phyloP scores from a whole-genome alignment of 2,888 invertebrate species.

The Dastarcus helophoroides region DNA sequence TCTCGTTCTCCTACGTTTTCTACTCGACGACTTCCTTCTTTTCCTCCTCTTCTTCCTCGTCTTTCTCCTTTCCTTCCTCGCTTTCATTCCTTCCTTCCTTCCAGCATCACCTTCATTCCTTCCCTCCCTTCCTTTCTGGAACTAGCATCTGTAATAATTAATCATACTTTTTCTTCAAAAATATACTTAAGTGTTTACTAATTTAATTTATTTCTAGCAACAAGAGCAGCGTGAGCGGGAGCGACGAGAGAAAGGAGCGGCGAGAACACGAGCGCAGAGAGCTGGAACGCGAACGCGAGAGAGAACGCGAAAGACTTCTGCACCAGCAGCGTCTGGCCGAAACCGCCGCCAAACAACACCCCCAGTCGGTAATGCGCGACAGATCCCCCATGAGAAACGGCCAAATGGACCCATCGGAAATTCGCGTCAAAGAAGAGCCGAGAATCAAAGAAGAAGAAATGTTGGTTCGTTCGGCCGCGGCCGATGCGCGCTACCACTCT shows the following conservation, averaged over 20 bases:
- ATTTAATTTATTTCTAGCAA: no score
- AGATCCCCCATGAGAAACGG: conserved; percentile 71
- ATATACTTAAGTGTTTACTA: no score
- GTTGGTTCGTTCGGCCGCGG: conserved; percentile 29
- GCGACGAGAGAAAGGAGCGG: conserved; percentile 36
- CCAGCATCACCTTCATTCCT: no score
- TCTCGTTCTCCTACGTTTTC: no score
- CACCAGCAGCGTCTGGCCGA: conserved; percentile 46
- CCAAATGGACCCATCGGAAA: conserved; percentile 35
- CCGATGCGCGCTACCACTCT: conserved; percentile 42
- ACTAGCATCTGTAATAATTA: no score
- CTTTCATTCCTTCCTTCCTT: no score
- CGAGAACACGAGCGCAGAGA: conserved; percentile 48
- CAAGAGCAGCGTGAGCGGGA: conserved; percentile 38
- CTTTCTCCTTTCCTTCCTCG: no score
- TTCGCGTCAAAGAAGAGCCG: conserved; percentile 55
- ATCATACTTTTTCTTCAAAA: no score
- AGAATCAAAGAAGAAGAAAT: conserved; percentile 38
- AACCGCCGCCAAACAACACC: conserved; percentile 36
- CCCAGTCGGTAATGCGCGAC: conserved; percentile 41
- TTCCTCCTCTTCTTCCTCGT: no score
- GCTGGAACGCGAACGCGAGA: conserved; percentile 44
- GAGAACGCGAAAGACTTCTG: conserved; percentile 47
- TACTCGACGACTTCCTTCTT: no score
- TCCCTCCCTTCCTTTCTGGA: no score